Evolutionary conservation across 2,888 invertebrate genomes (phyloP), one percentile per base, ranked within the genome.

Genomic region (Aproaerema taeniolella): DNA sequence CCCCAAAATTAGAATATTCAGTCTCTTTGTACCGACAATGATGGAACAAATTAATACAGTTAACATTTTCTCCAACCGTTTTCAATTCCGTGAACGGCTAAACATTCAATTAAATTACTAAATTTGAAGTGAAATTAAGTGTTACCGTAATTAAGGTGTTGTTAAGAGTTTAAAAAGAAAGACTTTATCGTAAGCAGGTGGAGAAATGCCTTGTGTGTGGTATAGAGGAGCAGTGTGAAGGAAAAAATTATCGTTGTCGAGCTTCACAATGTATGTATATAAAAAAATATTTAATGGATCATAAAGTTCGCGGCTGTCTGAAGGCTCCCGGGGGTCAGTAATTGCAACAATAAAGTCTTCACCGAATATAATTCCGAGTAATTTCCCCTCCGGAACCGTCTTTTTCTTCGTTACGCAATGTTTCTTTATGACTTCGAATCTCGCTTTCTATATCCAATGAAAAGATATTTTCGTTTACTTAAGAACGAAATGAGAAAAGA

Each of bases 31-130:
- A 50, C 46, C 31, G 55, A 55, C 47, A 50, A 62, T 59, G 48
- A 62, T 59, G 48, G 54, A 49, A 55, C 38, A 43, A 50, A 61
- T 52, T 50, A 44, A 44, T 50, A 55, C 52, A 53, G 52, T 60
- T 61, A 50, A 49, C 49, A 54, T 52, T 56, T 51, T 49, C 36
- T 44, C 26, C n/a, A 35, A 31, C 13, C 11, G 17, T 20, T 34
- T 39, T 47, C 46, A 39, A 45, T 46, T 46, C 45, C 43, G 39
- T 37, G 43, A 46, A 26, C 47, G 39, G 47, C 37, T 46, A 51
- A 44, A 50, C 36, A 42, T 49, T 53, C 43, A 51, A 55, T 50
- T 52, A 46, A 53, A 51, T 51, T 53, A 50, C 38, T 51, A 44
- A 41, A 48, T 52, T 49, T 52, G 45, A 33, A 48, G 14, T 42